These are phyloP conservation scores for Naso thynnoides DNA, from an alignment of 2,797 vertebrate genomes.

Conservation along the genomic window DNA sequence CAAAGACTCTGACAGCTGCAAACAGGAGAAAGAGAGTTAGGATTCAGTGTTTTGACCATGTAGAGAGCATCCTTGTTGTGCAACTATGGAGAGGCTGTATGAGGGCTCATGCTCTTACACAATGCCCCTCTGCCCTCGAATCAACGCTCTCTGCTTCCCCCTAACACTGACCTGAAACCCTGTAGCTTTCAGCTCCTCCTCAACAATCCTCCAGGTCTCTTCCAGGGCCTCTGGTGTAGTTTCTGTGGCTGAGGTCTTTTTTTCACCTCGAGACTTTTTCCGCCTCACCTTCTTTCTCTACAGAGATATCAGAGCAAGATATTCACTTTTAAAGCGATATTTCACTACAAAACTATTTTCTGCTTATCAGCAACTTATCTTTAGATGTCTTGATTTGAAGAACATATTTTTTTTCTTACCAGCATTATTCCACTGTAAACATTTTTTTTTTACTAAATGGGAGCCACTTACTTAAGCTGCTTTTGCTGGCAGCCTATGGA, in stretches of 20 bases:
- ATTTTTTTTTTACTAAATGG: too few species aligned
- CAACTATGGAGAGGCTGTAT: too few species aligned
- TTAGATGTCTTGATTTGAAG: too few species aligned
- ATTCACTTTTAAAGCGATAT: neutral
- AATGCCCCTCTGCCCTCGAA: neutral
- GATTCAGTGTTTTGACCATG: neutral
- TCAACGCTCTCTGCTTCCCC: neutral
- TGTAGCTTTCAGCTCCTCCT: constrained; percentile 82
- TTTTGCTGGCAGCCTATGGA: too few species aligned
- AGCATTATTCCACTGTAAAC: too few species aligned
- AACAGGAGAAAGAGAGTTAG: constrained; percentile 4
- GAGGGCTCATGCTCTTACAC: too few species aligned
- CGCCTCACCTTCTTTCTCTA: constrained; percentile 90
- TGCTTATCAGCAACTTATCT: too few species aligned
- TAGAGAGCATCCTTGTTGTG: too few species aligned
- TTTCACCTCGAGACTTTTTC: constrained; percentile 68
- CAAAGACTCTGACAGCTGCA: constrained; percentile 80
- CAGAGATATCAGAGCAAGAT: neutral
- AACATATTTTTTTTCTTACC: too few species aligned
- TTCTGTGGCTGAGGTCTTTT: constrained; percentile 33
- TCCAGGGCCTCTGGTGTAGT: constrained; percentile 80
- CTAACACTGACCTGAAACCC: constrained; percentile 79
- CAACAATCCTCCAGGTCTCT: constrained; percentile 86
- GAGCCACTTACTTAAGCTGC: too few species aligned
- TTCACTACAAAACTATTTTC: too few species aligned